phyloP scores from a whole-genome alignment of 2,113 vertebrate genomes.

The Copsychus sechellarum region DNA sequence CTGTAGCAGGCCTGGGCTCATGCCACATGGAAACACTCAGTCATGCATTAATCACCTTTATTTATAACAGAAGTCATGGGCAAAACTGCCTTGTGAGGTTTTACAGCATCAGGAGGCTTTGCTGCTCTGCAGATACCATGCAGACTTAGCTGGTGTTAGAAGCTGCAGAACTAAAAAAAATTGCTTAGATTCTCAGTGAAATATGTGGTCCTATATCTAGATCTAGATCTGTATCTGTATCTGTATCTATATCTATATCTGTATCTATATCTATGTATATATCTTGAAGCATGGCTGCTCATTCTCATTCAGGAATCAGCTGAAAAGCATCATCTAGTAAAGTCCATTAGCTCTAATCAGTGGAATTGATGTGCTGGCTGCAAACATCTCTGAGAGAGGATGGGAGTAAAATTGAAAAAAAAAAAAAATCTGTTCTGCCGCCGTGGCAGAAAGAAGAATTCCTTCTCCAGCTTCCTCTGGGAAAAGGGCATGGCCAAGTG shows the following conservation, averaged over 20 bases:
- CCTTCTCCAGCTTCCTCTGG: background rate
- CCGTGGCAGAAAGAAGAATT: background rate
- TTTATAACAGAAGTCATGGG: background rate
- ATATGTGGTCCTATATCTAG: background rate
- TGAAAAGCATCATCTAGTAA: background rate
- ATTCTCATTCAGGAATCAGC: background rate
- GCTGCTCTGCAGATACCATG: background rate
- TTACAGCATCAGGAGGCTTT: background rate
- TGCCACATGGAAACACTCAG: background rate
- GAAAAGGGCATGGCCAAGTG: background rate
- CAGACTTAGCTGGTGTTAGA: background rate
- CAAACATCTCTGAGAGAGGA: background rate
- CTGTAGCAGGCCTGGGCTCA: background rate
- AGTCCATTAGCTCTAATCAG: conserved; percentile 30
- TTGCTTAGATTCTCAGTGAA: background rate
- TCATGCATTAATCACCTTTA: background rate
- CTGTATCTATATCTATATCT: background rate
- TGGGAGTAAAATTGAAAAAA: background rate
- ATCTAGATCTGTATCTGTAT: background rate
- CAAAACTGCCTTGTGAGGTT: background rate
- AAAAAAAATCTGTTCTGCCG: too few species aligned
- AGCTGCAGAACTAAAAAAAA: background rate
- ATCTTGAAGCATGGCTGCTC: background rate
- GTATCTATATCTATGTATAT: background rate
- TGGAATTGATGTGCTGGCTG: background rate